Evolutionary conservation across 2,888 invertebrate species (phyloP).

Genomic region (Ophion slaviceki): DNA sequence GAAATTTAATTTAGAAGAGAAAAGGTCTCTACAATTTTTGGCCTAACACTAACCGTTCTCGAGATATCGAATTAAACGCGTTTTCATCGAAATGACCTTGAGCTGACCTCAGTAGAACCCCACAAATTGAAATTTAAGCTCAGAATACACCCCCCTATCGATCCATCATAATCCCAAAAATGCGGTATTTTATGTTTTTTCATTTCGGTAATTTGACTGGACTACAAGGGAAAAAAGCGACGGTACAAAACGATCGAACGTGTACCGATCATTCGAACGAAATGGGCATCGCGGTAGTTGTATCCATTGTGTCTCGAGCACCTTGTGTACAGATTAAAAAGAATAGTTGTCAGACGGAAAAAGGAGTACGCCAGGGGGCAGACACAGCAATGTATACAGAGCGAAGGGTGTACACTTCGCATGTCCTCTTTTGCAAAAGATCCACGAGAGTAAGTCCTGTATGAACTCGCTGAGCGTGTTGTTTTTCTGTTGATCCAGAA

Average conservation of each 20-base stretch:
- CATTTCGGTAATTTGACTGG: too few species aligned
- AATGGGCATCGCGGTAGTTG: slow-evolving; percentile 34
- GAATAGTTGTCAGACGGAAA: slow-evolving; percentile 2
- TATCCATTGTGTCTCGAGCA: not conserved
- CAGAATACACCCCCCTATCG: too few species aligned
- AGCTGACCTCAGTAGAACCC: too few species aligned
- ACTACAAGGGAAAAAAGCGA: not conserved
- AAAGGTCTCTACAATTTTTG: too few species aligned
- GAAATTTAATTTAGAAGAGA: too few species aligned
- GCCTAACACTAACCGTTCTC: too few species aligned
- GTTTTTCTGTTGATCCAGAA: slow-evolving; percentile 16
- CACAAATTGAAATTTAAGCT: too few species aligned
- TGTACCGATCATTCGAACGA: slow-evolving; percentile 23
- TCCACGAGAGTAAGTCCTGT: slow-evolving; percentile 26
- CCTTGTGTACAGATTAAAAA: not conserved
- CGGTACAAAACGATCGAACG: not conserved
- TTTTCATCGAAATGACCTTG: too few species aligned
- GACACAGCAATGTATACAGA: not conserved
- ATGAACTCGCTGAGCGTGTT: slow-evolving; percentile 36
- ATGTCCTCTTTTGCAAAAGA: slow-evolving; percentile 36
- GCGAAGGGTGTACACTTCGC: slow-evolving; percentile 3
- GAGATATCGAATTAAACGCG: too few species aligned
- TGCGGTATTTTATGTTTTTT: too few species aligned
- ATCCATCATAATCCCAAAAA: too few species aligned
- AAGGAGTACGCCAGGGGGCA: not conserved